These are phyloP conservation scores for Melanotaenia boesemani DNA, from an alignment of 2,797 vertebrate species.

Conservation along the genomic window DNA sequence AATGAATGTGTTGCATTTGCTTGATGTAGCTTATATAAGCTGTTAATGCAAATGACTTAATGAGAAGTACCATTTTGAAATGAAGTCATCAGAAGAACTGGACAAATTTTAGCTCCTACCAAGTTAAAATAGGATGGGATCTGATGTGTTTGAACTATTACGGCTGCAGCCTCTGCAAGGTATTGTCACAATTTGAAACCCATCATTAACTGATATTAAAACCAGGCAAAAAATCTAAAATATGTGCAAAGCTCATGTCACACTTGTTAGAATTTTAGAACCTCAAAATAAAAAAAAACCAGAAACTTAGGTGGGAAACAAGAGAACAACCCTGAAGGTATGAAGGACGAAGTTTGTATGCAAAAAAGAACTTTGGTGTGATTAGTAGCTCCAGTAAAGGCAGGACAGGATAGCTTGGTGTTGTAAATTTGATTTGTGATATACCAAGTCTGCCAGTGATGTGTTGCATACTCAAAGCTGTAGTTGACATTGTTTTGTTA, in stretches of 20 bases:
- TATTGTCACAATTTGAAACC: no score
- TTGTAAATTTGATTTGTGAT: conserved; percentile 7
- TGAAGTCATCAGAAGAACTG: neutral
- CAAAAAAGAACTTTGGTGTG: conserved; percentile 11
- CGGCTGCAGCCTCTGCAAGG: no score
- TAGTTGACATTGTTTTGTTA: neutral
- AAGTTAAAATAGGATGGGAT: neutral
- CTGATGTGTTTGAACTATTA: no score
- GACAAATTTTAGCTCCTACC: neutral
- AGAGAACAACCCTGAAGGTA: neutral
- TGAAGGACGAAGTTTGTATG: conserved; percentile 10
- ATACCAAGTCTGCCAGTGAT: neutral
- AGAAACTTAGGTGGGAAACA: neutral
- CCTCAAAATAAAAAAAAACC: neutral
- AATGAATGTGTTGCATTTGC: neutral
- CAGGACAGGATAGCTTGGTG: neutral
- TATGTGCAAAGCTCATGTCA: neutral
- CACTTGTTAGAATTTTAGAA: neutral
- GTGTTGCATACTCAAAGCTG: conserved; percentile 18
- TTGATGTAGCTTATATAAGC: neutral
- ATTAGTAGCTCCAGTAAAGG: conserved; percentile 9
- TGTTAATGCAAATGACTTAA: neutral
- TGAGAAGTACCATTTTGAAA: conserved; percentile 18
- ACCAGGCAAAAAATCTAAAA: no score
- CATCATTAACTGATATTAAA: neutral